phyloP scores from a whole-genome alignment of 2,888 invertebrate species.

The Xestoiulus laeticollis region DNA sequence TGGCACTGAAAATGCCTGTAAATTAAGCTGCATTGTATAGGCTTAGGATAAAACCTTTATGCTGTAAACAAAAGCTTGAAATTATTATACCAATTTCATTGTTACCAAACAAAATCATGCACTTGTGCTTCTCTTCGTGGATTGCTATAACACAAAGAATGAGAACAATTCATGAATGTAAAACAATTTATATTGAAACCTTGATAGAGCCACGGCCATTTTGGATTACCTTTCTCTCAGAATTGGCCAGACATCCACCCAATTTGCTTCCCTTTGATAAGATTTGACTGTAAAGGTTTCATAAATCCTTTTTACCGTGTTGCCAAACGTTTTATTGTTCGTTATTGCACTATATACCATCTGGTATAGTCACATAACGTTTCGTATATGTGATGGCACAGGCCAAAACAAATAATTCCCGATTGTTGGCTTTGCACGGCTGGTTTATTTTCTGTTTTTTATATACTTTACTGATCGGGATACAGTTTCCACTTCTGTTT shows the following conservation, averaged over 20 bases:
- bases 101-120: neutral
- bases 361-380: neutral
- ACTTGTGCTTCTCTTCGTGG: neutral
- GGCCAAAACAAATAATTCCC: conserved; percentile 1
- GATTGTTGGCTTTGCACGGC: neutral
- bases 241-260: neutral
- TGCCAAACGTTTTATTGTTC: neutral
- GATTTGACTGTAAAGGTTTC: neutral
- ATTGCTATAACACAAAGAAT: neutral
- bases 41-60: neutral
- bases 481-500: neutral
- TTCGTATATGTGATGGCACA: neutral
- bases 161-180: neutral
- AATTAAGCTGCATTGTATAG: conserved; percentile 26
- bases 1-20: no score
- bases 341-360: neutral
- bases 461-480: neutral
- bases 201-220: neutral
- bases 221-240: neutral
- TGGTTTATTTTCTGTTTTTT: conserved; percentile 15
- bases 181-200: neutral
- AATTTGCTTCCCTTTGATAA: neutral
- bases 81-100: neutral
- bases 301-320: neutral
- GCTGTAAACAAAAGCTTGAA: neutral